Base-by-base conservation (phyloP, 2,113 vertebrate genomes). In the Jaculus jaculus region DNA sequence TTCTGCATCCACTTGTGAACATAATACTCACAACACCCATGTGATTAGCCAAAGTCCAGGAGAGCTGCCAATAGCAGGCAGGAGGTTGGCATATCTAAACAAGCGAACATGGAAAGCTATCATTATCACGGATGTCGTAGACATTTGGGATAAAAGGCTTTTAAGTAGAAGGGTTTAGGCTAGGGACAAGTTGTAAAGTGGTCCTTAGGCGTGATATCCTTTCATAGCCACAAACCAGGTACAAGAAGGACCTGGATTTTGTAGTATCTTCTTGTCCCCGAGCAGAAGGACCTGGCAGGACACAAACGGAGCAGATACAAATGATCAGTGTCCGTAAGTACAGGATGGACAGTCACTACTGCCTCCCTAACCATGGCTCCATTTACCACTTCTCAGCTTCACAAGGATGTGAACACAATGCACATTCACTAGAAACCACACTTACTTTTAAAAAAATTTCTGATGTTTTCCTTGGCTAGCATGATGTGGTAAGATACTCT, bases 1-100 rank as follows among this genome's bases (percentile, higher is more conserved):
- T 87, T 93, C 72, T 94, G 20, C 61, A 81, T 77, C 66, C 92
- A 95, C 94, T 96, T 95, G 75, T 69, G 86, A 94, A 95, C 63
- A 84, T 89, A 95, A 96, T 94, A 85, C 93, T 93, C 82, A 83
- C 88, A 90, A 90, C 63, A 86, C 68, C 92, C 92, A 79, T 47
- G 61, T 69, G 90, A 96, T 96, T 96, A 96, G 86, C 82, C n/a
- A 73, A 90, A 93, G 80, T 58, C 85, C 88, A 95, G 86, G 87
- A 96, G 92, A 13, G 13, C 5, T 96, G 96, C 93, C 96, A 96
- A 87, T 0, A 0, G 85, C 39, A 71, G 83, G 85, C 79, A 93
- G 83, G 73, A 84, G 72, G 42, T 72, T 81, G 95, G 85, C 79
- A 17, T 66, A 95, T 65, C 93, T 90, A 95, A 96, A 92, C 89